Percentiles rank a stretch among this genome's conserved stretches.
Conservation (phyloP, 2,113 vertebrate genomes). For the Zingel zingel region DNA sequence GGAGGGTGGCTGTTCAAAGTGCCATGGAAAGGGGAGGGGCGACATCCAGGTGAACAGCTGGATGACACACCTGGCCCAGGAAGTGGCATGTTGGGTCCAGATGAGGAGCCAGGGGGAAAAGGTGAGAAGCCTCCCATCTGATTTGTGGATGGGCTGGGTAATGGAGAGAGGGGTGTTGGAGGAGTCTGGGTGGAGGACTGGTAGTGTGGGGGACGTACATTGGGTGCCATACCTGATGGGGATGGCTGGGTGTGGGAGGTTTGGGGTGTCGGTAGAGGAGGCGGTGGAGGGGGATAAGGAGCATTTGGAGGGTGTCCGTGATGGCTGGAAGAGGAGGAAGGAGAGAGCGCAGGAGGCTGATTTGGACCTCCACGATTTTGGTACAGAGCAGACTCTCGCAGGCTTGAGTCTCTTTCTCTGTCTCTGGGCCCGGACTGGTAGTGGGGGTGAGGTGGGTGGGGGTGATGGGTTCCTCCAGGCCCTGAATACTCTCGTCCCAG, state of each 20-base stretch:
- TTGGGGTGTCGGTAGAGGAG: constrained; percentile 65
- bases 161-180: constrained; percentile 82
- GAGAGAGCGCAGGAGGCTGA: constrained; percentile 82
- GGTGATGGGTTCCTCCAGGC: constrained; percentile 71
- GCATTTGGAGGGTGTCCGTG: constrained; percentile 75
- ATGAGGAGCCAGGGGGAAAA: constrained; percentile 78
- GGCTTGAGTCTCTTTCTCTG: constrained; percentile 79
- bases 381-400: constrained; percentile 78
- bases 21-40: constrained; percentile 82
- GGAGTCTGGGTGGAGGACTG: constrained; percentile 83
- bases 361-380: constrained; percentile 80
- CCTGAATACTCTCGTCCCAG: constrained; percentile 83
- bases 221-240: constrained; percentile 79
- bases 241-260: constrained; percentile 79
- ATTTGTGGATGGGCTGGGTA: constrained; percentile 85
- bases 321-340: constrained; percentile 78
- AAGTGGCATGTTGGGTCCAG: constrained; percentile 73
- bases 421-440: constrained; percentile 79
- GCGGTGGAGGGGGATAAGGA: constrained; percentile 74
- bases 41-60: constrained; percentile 82
- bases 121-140: constrained; percentile 82
- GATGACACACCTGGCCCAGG: constrained; percentile 75
- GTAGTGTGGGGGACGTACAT: constrained; percentile 79
- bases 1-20: constrained; percentile 83
- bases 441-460: constrained; percentile 78